A percentile compares a stretch with the other conserved stretches of the same genome.
phyloP scores from a whole-genome alignment of 1,140 invertebrate genomes.

The Ruditapes philippinarum region DNA sequence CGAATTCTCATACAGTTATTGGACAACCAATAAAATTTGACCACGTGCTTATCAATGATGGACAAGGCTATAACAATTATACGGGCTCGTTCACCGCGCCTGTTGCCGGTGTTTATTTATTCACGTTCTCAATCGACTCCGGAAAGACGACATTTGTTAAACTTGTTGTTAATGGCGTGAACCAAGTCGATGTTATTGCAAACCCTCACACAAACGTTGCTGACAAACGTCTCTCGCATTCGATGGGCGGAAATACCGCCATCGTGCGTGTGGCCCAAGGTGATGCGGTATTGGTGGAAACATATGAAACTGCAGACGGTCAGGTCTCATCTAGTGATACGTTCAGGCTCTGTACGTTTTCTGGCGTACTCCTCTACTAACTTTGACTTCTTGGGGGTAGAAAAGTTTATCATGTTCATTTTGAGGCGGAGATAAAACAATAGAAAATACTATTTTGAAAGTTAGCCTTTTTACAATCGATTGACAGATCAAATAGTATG shows the following conservation, averaged over 20 bases:
- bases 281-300: background rate
- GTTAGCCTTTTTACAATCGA: too few relatives aligned
- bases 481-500: too few relatives aligned
- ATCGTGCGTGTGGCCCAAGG: constrained; percentile 6
- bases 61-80: background rate
- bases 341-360: constrained; percentile 21
- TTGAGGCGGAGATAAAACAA: too few relatives aligned
- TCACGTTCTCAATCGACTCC: constrained; percentile 22
- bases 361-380: constrained; percentile 47
- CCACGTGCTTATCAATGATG: constrained; percentile 14
- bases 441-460: too few relatives aligned
- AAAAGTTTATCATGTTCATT: too few relatives aligned
- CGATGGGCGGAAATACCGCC: constrained; percentile 28
- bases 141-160: background rate
- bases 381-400: too few relatives aligned
- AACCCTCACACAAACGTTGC: background rate
- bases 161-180: constrained; percentile 18
- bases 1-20: background rate
- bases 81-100: constrained; percentile 24
- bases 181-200: constrained; percentile 15
- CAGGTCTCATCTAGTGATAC: background rate
- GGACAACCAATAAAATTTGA: constrained; percentile 2
- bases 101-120: constrained; percentile 19
- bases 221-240: background rate
- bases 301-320: background rate